phyloP scores from a whole-genome alignment of 2,888 invertebrate species.

The Lepeophtheirus nordmannii region DNA sequence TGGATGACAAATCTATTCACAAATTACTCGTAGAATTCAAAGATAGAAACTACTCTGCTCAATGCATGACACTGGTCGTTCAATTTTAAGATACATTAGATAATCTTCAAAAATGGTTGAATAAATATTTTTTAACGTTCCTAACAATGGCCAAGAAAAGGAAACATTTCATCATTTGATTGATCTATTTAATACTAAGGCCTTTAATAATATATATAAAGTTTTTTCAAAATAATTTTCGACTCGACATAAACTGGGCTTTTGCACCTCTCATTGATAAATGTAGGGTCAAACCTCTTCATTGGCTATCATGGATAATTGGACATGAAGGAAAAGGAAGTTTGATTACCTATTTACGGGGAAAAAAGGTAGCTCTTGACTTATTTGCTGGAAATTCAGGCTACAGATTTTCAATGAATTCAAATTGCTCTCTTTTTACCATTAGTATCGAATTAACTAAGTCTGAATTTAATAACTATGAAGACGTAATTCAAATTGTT shows the following conservation, averaged over 20 bases:
- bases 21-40: slow-evolving; percentile 55
- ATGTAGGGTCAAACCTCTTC: slow-evolving; percentile 58
- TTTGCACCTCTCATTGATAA: slow-evolving; percentile 46
- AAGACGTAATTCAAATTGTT: slow-evolving; percentile 55
- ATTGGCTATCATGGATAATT: slow-evolving; percentile 57
- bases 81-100: slow-evolving; percentile 39
- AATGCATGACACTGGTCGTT: slow-evolving; percentile 70
- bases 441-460: slow-evolving; percentile 59
- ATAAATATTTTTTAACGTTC: slow-evolving; percentile 26
- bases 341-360: slow-evolving; percentile 13
- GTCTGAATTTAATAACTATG: slow-evolving; percentile 52
- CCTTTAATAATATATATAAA: slow-evolving; percentile 42
- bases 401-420: slow-evolving; percentile 60
- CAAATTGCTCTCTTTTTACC: slow-evolving; percentile 57
- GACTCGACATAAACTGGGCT: slow-evolving; percentile 48
- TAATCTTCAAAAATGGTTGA: slow-evolving; percentile 26
- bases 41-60: slow-evolving; percentile 61
- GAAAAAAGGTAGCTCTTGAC: slow-evolving; percentile 56
- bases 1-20: slow-evolving; percentile 39
- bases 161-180: slow-evolving; percentile 32
- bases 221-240: slow-evolving; percentile 55
- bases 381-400: slow-evolving; percentile 51
- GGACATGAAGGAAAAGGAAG: slow-evolving; percentile 54
- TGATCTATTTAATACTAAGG: slow-evolving; percentile 43
- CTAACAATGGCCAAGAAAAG: slow-evolving; percentile 13